phyloP scores from a whole-genome alignment of 2,888 invertebrate species.

The Hesperia comma region DNA sequence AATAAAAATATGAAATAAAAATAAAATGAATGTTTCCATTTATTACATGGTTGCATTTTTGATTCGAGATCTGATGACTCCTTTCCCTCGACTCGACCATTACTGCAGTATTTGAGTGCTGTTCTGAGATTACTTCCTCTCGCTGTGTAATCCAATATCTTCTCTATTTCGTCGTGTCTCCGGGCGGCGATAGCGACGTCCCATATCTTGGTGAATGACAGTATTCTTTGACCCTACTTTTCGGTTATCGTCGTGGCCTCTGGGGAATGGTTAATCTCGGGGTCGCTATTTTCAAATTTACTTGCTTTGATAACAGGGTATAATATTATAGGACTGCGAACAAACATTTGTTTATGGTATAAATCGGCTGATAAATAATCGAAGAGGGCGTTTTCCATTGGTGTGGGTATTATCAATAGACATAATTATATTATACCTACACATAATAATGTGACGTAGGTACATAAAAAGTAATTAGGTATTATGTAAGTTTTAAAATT shows the following conservation, averaged over 20 bases:
- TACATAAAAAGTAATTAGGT: too few relatives aligned
- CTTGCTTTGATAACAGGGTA: slow-evolving; percentile 16
- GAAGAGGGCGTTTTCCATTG: too few relatives aligned
- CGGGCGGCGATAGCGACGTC: slow-evolving; percentile 58
- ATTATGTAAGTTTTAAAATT: too few relatives aligned
- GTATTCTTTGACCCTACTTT: slow-evolving; percentile 55
- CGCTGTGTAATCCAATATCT: slow-evolving; percentile 34
- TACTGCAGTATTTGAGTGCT: slow-evolving; percentile 21
- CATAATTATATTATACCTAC: too few relatives aligned
- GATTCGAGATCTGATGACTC: slow-evolving; percentile 7
- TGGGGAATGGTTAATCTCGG: slow-evolving; percentile 28
- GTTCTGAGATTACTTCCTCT: slow-evolving; percentile 32
- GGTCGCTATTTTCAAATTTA: slow-evolving; percentile 21
- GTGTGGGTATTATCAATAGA: too few relatives aligned
- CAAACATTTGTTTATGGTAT: too few relatives aligned
- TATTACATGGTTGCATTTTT: neutral
- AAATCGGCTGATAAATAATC: too few relatives aligned
- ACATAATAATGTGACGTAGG: too few relatives aligned
- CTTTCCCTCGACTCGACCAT: slow-evolving; percentile 5
- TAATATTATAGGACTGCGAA: neutral
- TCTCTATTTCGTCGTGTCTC: slow-evolving; percentile 43
- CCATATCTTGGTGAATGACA: slow-evolving; percentile 66
- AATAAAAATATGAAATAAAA: slow-evolving; percentile 5
- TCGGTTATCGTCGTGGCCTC: slow-evolving; percentile 24
- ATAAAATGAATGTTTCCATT: neutral